These are phyloP conservation scores for Tetranychus truncatus DNA, from an alignment of 2,888 invertebrate genomes.

Conservation along the genomic window DNA sequence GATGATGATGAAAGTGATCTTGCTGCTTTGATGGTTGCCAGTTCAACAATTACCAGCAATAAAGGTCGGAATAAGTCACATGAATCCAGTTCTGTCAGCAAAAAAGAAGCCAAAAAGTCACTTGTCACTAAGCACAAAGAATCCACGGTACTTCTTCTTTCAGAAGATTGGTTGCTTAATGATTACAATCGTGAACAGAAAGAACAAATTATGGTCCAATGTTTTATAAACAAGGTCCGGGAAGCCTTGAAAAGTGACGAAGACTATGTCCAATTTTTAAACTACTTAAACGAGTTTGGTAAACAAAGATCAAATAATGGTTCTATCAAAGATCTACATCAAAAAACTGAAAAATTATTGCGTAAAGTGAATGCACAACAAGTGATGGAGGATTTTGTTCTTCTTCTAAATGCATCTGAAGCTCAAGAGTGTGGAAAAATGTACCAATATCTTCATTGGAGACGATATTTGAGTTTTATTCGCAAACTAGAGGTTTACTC, in stretches of 20 bases:
- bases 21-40: slow-evolving; percentile 21
- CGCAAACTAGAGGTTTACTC: slow-evolving; percentile 20
- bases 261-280: slow-evolving; percentile 16
- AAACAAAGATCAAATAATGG: neutral
- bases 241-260: slow-evolving; percentile 13
- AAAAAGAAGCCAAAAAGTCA: slow-evolving; percentile 13
- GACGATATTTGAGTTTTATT: slow-evolving; percentile 18
- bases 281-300: slow-evolving; percentile 13
- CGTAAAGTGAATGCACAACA: slow-evolving; percentile 13
- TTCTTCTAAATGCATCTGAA: slow-evolving; percentile 15
- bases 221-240: slow-evolving; percentile 15
- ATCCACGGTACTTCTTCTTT: slow-evolving; percentile 15
- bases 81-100: neutral
- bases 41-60: slow-evolving; percentile 19
- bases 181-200: slow-evolving; percentile 9
- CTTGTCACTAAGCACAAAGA: slow-evolving; percentile 12
- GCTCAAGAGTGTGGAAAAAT: slow-evolving; percentile 18
- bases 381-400: slow-evolving; percentile 18
- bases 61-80: slow-evolving; percentile 10
- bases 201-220: slow-evolving; percentile 14
- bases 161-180: slow-evolving; percentile 7
- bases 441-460: slow-evolving; percentile 19
- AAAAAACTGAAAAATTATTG: slow-evolving; percentile 14
- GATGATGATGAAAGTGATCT: slow-evolving; percentile 19
- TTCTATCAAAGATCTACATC: slow-evolving; percentile 11